Evolutionary conservation across 2,797 vertebrate species (phyloP).

Genomic region (Neosilurus hyrtlii): DNA sequence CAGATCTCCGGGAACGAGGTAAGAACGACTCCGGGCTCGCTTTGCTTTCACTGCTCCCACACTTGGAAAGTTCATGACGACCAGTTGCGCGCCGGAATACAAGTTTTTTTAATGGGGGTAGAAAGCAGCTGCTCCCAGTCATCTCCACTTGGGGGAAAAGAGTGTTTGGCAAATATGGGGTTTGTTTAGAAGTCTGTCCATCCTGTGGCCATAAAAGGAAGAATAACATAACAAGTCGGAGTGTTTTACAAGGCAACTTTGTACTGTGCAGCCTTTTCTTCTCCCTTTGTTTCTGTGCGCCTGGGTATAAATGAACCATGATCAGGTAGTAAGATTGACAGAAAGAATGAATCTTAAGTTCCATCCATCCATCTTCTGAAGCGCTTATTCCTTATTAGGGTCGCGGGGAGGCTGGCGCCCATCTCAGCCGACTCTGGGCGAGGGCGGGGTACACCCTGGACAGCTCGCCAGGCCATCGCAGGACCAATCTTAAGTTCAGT

Average conservation of each 20-base stretch:
- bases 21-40: slow-evolving; percentile 9
- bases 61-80: slow-evolving; percentile 46
- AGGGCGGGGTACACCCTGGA: too few species aligned
- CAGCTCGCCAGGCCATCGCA: too few species aligned
- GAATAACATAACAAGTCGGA: background rate
- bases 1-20: slow-evolving; percentile 34
- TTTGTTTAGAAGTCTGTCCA: background rate
- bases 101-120: background rate
- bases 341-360: background rate
- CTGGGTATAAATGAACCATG: background rate
- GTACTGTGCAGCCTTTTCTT: background rate
- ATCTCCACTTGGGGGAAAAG: background rate
- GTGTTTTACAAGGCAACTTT: too few species aligned
- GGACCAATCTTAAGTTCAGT: background rate
- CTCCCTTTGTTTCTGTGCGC: too few species aligned
- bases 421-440: too few species aligned
- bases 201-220: slow-evolving; percentile 47
- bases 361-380: too few species aligned
- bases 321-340: background rate
- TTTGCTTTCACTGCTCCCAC: background rate
- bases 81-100: slow-evolving; percentile 45
- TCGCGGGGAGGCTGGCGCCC: too few species aligned
- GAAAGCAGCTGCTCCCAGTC: background rate
- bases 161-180: background rate
- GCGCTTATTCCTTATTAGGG: too few species aligned